These are phyloP conservation scores for Chironomus tentans DNA, from an alignment of 2,888 invertebrate genomes.

Conservation along the genomic window DNA sequence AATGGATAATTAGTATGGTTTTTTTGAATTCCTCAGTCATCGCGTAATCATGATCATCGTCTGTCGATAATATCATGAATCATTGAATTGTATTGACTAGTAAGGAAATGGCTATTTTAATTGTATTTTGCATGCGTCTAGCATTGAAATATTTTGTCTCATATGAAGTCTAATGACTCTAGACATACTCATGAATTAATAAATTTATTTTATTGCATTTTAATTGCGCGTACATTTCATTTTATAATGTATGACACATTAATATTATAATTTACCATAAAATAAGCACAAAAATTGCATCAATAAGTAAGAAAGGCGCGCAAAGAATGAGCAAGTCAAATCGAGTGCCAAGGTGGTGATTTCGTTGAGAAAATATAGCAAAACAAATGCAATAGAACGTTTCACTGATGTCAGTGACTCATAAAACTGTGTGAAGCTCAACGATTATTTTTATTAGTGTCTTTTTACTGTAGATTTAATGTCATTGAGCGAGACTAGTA, in stretches of 20 bases:
- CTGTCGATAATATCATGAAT: neutral
- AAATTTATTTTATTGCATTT: constrained; percentile 15
- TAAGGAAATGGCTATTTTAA: neutral
- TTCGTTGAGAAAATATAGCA: neutral
- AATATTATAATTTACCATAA: neutral
- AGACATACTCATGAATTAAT: constrained; percentile 10
- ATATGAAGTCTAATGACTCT: constrained; percentile 13
- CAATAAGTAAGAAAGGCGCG: too few species aligned
- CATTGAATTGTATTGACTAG: neutral
- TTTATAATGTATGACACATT: constrained; percentile 5
- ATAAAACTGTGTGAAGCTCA: neutral
- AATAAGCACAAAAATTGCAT: too few species aligned
- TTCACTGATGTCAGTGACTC: neutral
- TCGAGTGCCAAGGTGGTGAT: too few species aligned
- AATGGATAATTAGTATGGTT: too few species aligned
- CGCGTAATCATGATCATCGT: neutral
- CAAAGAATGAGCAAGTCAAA: too few species aligned
- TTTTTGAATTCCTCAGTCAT: neutral
- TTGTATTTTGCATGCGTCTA: neutral
- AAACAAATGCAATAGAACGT: neutral
- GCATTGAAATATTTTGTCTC: neutral
- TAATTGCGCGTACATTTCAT: constrained; percentile 11
- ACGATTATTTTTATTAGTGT: neutral
- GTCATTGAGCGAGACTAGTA: neutral
- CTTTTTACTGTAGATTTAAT: neutral